A percentile compares a stretch with the other conserved stretches of the same genome.
phyloP scores from a whole-genome alignment of 2,888 invertebrate genomes.

The Heteromyza rotundicornis region DNA sequence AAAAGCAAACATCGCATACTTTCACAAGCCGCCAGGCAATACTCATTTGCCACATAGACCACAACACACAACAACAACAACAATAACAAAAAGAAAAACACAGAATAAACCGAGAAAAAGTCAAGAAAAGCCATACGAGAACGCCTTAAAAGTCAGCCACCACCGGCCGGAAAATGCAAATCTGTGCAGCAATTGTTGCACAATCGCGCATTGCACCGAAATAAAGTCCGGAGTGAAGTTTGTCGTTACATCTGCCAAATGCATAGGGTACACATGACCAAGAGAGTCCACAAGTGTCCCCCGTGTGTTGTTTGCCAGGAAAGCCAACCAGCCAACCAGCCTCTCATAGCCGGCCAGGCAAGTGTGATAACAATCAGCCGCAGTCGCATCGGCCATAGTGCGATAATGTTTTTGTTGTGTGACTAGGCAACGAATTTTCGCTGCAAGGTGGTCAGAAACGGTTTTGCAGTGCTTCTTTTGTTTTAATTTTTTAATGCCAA shows the following conservation, averaged over 20 bases:
- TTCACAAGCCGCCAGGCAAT: background rate
- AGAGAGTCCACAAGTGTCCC: background rate
- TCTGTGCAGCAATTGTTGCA: background rate
- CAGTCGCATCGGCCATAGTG: background rate
- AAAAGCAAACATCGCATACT: background rate
- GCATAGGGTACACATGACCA: too few species aligned
- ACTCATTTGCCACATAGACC: too few species aligned
- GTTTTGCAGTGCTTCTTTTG: background rate
- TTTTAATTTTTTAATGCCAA: background rate
- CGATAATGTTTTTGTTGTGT: constrained; percentile 2
- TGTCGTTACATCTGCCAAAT: too few species aligned
- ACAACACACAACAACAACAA: background rate
- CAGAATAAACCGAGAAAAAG: too few species aligned
- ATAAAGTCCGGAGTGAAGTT: too few species aligned
- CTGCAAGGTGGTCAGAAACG: background rate
- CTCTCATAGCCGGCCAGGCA: too few species aligned
- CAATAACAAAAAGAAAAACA: background rate
- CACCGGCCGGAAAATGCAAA: background rate
- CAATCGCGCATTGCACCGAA: too few species aligned
- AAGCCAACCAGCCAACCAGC: background rate
- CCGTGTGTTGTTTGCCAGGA: background rate
- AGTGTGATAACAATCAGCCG: constrained; percentile 2
- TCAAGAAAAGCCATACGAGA: background rate
- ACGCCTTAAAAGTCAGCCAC: constrained; percentile 1
- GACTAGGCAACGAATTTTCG: background rate